These are phyloP conservation scores for Mesorhabditis spiculigera DNA, from an alignment of 2,888 invertebrate species.

Conservation along the genomic window DNA sequence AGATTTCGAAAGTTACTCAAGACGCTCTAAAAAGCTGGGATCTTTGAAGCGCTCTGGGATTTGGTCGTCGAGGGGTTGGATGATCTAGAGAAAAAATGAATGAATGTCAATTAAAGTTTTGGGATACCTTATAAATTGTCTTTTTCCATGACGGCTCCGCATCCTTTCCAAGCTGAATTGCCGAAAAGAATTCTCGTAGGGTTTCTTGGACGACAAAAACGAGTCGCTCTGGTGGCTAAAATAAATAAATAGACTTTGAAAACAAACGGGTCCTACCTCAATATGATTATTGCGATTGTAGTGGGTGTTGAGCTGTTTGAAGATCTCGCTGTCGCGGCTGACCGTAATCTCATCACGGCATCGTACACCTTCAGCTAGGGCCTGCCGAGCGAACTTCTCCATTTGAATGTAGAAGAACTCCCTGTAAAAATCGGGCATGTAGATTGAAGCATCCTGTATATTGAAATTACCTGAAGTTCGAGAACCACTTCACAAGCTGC, in stretches of 20 bases:
- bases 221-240: constrained; percentile 93
- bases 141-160: constrained; percentile 99
- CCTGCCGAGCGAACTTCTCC: constrained; percentile 99
- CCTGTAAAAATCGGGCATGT: constrained; percentile 65
- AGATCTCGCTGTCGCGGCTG: constrained; percentile 90
- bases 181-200: constrained; percentile 93
- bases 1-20: constrained; percentile 69
- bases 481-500: constrained; percentile 99
- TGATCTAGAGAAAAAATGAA: constrained; percentile 66
- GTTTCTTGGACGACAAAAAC: constrained; percentile 95
- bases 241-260: constrained; percentile 15
- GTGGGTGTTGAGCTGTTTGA: constrained; percentile 94
- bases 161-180: constrained; percentile 92
- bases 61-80: constrained; percentile 95
- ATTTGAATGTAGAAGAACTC: constrained; percentile 99
- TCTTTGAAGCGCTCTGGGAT: constrained; percentile 99
- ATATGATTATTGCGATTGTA: constrained; percentile 96
- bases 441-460: background rate
- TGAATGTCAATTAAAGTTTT: background rate
- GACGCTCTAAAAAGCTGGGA: constrained; percentile 96
- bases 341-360: constrained; percentile 80
- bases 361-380: constrained; percentile 91
- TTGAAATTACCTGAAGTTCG: constrained; percentile 88
- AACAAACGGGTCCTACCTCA: constrained; percentile 69
- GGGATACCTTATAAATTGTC: constrained; percentile 86